A percentile compares a stretch with the other conserved stretches of the same genome.
phyloP scores from a whole-genome alignment of 2,797 vertebrate genomes.

The Parotocinclus haroldoi region DNA sequence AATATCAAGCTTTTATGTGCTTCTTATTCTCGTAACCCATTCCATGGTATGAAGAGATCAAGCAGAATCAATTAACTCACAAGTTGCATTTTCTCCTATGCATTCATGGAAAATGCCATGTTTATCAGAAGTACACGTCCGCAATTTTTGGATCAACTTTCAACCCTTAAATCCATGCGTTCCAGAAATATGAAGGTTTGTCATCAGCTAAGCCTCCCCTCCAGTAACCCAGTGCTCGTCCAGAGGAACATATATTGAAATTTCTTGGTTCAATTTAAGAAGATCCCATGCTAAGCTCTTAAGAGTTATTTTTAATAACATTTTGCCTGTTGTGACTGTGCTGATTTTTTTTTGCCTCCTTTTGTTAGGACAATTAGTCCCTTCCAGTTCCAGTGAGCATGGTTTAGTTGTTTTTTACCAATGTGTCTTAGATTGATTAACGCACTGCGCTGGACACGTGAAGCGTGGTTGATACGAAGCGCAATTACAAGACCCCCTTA shows the following conservation, averaged over 20 bases:
- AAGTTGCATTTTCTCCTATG: neutral
- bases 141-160: neutral
- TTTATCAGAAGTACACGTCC: neutral
- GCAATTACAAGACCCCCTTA: too few species aligned
- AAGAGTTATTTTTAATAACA: conserved; percentile 8
- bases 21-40: neutral
- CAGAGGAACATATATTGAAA: conserved; percentile 60
- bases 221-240: conserved; percentile 59
- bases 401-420: too few species aligned
- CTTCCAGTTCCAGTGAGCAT: too few species aligned
- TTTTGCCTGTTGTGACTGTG: neutral
- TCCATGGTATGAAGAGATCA: neutral
- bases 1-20: too few species aligned
- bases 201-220: conserved; percentile 36
- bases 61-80: neutral
- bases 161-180: neutral
- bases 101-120: neutral
- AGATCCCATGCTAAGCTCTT: conserved; percentile 25
- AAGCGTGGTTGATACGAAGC: too few species aligned
- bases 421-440: too few species aligned
- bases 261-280: conserved; percentile 33
- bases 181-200: neutral
- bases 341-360: too few species aligned
- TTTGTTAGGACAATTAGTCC: too few species aligned
- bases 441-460: too few species aligned